Base-by-base conservation (phyloP, 2,797 vertebrate genomes). In the Chelidonichthys spinosus region DNA sequence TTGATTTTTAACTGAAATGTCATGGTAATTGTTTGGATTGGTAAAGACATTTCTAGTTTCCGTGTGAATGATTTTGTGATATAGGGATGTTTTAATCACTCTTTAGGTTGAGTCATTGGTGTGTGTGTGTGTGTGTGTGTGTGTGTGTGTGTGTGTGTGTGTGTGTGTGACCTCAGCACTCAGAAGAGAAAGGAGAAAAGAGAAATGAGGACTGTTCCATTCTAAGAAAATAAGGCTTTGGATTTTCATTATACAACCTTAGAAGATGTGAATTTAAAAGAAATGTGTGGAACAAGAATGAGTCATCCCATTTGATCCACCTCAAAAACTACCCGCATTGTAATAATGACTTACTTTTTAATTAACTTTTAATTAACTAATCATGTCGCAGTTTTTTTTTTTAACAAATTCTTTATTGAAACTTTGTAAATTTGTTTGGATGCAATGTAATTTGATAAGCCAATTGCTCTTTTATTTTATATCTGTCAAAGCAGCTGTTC, bases 1-100 rank as follows among this genome's bases (percentile, higher is more conserved):
- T 7, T 46, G 13, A 60, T 43, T 60, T 39, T 64, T 52, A 52
- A 62, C 25, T 62, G 46, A 47, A 64, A 64, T 54, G 15, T 49
- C 17, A 37, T 4, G 6, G 39, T 67, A 36, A 64, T 18, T 54
- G 32, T 40, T 61, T 46, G 17, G 8, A 37, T 15, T 40, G 42
- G 13, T 36, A 17, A 54, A 33, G 53, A 55, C 53, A 36, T 36
- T 55, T 37, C 35, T 55, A 17, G 14, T 17, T 55, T 36, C 53
- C 15, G 17, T 55, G 14, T 55, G 33, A 69, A 52, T 52, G 11
- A 5, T 33, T 55, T 40, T 40, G 18, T 68, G n/a, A 18, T 35
- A 7, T 44, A 53, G 52, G 6, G 11, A 63, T 43, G 37, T 40
- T 39, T 58, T 13, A 18, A n/a, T 47, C 2, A 39, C 5, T 18